Conservation (phyloP, 37 sponge, comb jelly and placozoan genomes). For the Beroe forskalii region DNA sequence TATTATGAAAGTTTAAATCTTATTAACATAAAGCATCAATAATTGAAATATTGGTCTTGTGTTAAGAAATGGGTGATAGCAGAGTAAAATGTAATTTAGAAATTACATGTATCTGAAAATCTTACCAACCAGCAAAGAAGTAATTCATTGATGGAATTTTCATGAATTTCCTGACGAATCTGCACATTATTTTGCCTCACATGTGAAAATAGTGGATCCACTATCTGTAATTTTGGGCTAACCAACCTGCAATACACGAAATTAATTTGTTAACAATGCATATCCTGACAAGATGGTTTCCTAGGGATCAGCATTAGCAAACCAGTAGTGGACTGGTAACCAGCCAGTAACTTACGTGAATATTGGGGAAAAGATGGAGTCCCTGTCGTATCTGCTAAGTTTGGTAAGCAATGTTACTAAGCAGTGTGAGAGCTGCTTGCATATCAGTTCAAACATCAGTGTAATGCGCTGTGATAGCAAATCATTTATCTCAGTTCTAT, state of each 20-base stretch:
- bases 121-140: constrained; percentile 24
- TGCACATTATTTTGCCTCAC: constrained; percentile 32
- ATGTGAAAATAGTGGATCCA: constrained; percentile 28
- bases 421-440: background rate
- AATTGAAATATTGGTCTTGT: background rate
- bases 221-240: background rate
- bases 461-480: background rate
- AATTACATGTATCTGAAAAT: too few relatives aligned
- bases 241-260: background rate
- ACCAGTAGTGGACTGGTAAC: background rate
- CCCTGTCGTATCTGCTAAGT: constrained; percentile 13
- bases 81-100: too few relatives aligned
- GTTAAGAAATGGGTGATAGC: too few relatives aligned
- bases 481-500: constrained; percentile 32
- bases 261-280: too few relatives aligned
- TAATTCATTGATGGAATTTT: background rate
- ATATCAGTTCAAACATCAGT: background rate
- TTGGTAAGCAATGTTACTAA: background rate
- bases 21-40: background rate
- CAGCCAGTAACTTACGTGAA: background rate
- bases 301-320: background rate
- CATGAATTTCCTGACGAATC: constrained; percentile 12
- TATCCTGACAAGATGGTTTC: too few relatives aligned
- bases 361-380: constrained; percentile 23
- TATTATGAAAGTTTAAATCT: background rate